A percentile compares a stretch with the other conserved stretches of the same genome.
Evolutionary conservation across 2,113 vertebrate species (phyloP).

Genomic region (Zonotrichia leucophrys): DNA sequence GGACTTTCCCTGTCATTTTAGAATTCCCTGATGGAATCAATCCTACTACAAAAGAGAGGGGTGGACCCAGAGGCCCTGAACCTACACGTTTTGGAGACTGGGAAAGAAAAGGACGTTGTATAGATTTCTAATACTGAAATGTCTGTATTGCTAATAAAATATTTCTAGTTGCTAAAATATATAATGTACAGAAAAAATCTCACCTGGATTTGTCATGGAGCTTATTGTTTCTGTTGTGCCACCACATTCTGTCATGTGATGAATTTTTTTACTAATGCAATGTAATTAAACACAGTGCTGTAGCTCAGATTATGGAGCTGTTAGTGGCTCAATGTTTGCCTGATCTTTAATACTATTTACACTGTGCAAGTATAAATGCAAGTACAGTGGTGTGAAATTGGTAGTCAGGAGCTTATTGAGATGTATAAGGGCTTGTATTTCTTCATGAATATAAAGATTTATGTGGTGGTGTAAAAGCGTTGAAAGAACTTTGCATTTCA

Average conservation of each 20-base stretch:
- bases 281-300: background rate
- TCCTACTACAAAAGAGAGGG: conserved; percentile 91
- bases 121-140: conserved; percentile 85
- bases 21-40: conserved; percentile 91
- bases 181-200: background rate
- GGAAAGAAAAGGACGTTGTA: conserved; percentile 96
- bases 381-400: background rate
- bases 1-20: conserved; percentile 64
- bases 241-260: background rate
- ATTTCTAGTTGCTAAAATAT: background rate
- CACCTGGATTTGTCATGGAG: background rate
- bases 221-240: background rate
- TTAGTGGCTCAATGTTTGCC: background rate
- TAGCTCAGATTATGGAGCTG: background rate
- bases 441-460: background rate
- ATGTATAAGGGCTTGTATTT: background rate
- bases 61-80: conserved; percentile 92
- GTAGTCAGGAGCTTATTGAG: background rate
- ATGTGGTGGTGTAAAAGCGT: background rate
- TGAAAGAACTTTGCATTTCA: background rate
- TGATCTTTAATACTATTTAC: background rate
- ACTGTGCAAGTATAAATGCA: background rate
- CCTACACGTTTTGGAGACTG: conserved; percentile 97
- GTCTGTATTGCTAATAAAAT: background rate
- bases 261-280: background rate